These are phyloP conservation scores for Mus spicilegus DNA, from an alignment of 2,113 vertebrate genomes.

Conservation along the genomic window DNA sequence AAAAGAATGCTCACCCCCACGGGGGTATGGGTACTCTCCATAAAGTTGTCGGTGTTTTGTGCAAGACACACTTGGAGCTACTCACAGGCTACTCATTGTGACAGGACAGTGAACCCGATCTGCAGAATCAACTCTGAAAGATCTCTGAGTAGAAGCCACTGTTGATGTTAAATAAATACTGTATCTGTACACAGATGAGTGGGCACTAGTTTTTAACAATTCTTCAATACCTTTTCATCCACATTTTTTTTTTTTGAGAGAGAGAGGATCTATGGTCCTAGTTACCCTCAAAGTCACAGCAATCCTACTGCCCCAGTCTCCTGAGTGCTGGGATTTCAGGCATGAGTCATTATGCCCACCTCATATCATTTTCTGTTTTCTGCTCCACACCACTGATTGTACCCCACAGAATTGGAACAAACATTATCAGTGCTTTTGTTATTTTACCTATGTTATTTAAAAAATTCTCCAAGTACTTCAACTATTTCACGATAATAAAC, in stretches of 20 bases:
- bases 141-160: background rate
- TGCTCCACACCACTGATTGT: background rate
- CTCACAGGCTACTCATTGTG: background rate
- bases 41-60: background rate
- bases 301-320: background rate
- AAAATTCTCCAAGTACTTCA: slow-evolving; percentile 50
- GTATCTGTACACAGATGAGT: background rate
- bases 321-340: background rate
- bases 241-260: background rate
- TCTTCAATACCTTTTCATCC: background rate
- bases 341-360: background rate
- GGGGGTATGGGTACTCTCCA: background rate
- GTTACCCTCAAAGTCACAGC: background rate
- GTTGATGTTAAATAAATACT: background rate
- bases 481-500: slow-evolving; percentile 41
- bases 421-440: background rate
- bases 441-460: slow-evolving; percentile 53
- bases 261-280: too few species aligned
- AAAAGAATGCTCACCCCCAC: background rate
- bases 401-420: background rate
- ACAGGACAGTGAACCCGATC: slow-evolving; percentile 10
- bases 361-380: slow-evolving; percentile 14
- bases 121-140: slow-evolving; percentile 22
- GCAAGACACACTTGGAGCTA: background rate
- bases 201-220: background rate